Percentiles rank a stretch among this genome's conserved stretches.
These are phyloP conservation scores for Drosophila murphyi DNA, from an alignment of 1,140 invertebrate species.

Conservation along the genomic window DNA sequence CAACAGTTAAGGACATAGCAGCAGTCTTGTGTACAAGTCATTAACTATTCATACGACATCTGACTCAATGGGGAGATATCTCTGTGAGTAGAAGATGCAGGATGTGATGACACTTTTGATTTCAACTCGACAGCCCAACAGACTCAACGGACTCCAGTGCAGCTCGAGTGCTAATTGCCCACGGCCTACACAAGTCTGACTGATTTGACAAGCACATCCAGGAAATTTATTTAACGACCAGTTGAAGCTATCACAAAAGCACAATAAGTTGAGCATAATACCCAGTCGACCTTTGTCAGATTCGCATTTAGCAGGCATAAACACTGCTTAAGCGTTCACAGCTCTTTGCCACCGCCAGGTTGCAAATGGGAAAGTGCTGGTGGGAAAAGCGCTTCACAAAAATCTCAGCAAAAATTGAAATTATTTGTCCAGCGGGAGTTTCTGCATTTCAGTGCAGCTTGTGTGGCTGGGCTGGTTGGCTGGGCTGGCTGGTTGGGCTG, in stretches of 20 bases:
- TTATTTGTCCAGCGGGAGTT: slow-evolving; percentile 56
- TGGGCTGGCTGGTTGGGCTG: not conserved
- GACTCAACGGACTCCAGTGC: not conserved
- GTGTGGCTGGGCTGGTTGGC: not conserved
- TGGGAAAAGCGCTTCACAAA: slow-evolving; percentile 19
- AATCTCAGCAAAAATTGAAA: slow-evolving; percentile 56
- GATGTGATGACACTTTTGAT: slow-evolving; percentile 51
- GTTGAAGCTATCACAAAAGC: slow-evolving; percentile 46
- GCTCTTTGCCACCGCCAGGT: slow-evolving; percentile 15
- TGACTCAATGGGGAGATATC: slow-evolving; percentile 17
- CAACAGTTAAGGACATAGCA: slow-evolving; percentile 8
- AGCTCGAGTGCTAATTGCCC: slow-evolving; percentile 33
- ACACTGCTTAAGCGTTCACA: slow-evolving; percentile 64
- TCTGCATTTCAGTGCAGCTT: slow-evolving; percentile 3
- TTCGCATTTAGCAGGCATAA: slow-evolving; percentile 63
- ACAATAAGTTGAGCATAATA: slow-evolving; percentile 50
- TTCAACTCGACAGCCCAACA: slow-evolving; percentile 10
- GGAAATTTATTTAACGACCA: slow-evolving; percentile 53
- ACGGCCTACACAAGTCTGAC: slow-evolving; percentile 12
- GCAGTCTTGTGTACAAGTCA: slow-evolving; percentile 44
- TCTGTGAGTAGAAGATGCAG: slow-evolving; percentile 9
- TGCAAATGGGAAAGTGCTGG: not conserved
- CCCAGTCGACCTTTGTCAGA: slow-evolving; percentile 57
- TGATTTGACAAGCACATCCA: slow-evolving; percentile 13
- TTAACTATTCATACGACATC: slow-evolving; percentile 77